Conservation (phyloP, 2,797 vertebrate genomes). For the Pseudocheirus occidentalis region DNA sequence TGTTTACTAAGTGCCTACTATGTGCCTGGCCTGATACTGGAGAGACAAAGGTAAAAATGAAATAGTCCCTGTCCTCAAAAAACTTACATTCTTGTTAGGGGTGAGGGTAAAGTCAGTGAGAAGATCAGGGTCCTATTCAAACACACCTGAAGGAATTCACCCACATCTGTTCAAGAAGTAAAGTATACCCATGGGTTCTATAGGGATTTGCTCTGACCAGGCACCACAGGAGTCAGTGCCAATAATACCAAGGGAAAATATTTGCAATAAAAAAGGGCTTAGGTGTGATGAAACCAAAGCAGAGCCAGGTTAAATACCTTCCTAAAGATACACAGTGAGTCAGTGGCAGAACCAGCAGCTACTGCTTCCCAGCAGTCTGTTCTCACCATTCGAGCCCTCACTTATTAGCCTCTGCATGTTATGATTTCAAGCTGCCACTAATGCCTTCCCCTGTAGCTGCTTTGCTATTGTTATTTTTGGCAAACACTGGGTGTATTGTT, state of each 20-base stretch:
- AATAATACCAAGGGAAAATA: conserved; percentile 1
- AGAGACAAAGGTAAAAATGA: not conserved
- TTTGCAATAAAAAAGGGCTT: conserved; percentile 2
- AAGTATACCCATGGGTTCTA: not conserved
- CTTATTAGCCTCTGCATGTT: not conserved
- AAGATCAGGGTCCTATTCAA: not conserved
- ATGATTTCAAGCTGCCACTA: not conserved
- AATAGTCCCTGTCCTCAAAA: not conserved
- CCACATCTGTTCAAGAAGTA: not conserved
- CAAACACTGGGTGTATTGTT: conserved; percentile 35
- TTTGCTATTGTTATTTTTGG: conserved; percentile 56
- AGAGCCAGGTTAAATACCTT: conserved; percentile 2
- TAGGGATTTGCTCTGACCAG: not conserved
- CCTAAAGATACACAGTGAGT: conserved; percentile 45
- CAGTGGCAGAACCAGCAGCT: not conserved
- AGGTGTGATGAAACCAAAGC: not conserved
- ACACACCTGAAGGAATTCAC: not conserved
- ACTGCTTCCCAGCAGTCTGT: not conserved
- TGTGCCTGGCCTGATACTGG: not conserved
- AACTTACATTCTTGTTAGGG: not conserved
- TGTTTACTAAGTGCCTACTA: not conserved
- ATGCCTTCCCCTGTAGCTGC: conserved; percentile 1
- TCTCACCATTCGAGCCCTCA: not conserved
- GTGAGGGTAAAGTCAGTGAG: not conserved
- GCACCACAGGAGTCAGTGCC: not conserved